A percentile compares a stretch with the other conserved stretches of the same genome.
These are phyloP conservation scores for Agraylea sexmaculata DNA, from an alignment of 1,140 invertebrate genomes.

Conservation along the genomic window DNA sequence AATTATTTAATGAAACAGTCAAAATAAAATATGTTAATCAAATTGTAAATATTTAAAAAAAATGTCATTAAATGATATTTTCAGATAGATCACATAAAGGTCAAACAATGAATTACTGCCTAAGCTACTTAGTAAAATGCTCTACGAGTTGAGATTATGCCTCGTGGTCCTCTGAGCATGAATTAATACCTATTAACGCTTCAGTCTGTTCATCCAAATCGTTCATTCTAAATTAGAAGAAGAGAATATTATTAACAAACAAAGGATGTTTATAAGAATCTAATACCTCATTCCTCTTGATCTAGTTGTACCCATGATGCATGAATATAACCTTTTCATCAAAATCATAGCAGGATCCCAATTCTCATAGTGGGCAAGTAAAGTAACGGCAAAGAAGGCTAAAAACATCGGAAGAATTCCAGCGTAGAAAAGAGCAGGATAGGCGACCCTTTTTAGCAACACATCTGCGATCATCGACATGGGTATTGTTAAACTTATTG, in stretches of 20 bases:
- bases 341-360: slow-evolving; percentile 68
- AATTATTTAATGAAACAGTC: too few species aligned
- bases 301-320: slow-evolving; percentile 7
- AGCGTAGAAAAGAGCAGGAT: slow-evolving; percentile 65
- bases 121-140: too few species aligned
- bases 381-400: slow-evolving; percentile 61
- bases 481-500: slow-evolving; percentile 74
- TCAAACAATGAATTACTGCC: too few species aligned
- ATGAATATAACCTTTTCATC: slow-evolving; percentile 44
- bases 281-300: slow-evolving; percentile 36
- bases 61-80: too few species aligned
- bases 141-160: too few species aligned
- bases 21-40: too few species aligned
- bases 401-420: slow-evolving; percentile 69
- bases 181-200: slow-evolving; percentile 54
- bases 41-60: too few species aligned
- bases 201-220: slow-evolving; percentile 63
- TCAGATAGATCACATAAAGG: too few species aligned
- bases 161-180: slow-evolving; percentile 38
- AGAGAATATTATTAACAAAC: slow-evolving; percentile 8
- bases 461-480: slow-evolving; percentile 75
- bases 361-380: slow-evolving; percentile 72
- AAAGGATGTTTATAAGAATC: slow-evolving; percentile 5
- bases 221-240: slow-evolving; percentile 39
- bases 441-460: slow-evolving; percentile 59